These are phyloP conservation scores for Drosophila pachea DNA, from an alignment of 1,140 invertebrate genomes.

Conservation along the genomic window DNA sequence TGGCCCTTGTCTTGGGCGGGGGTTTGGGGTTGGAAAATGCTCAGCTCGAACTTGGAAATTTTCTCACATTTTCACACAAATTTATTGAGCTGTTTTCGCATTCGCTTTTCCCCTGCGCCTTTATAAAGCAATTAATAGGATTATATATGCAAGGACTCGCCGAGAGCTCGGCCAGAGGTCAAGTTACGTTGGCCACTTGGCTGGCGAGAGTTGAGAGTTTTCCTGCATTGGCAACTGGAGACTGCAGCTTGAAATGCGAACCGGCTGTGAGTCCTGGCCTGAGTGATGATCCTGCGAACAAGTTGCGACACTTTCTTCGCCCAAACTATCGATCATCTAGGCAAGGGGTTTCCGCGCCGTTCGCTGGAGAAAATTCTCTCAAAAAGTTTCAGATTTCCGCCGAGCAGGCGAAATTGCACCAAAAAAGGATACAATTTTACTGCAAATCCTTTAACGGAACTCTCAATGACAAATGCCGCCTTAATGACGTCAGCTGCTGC, in stretches of 20 bases:
- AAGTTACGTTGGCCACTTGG: slow-evolving; percentile 63
- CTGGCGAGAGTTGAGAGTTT: background rate
- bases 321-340: slow-evolving; percentile 46
- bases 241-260: slow-evolving; percentile 34
- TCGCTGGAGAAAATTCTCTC: background rate
- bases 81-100: slow-evolving; percentile 59
- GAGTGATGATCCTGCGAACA: slow-evolving; percentile 34
- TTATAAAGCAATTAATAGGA: slow-evolving; percentile 74
- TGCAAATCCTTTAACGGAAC: slow-evolving; percentile 56
- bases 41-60: slow-evolving; percentile 45
- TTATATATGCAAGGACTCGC: slow-evolving; percentile 62
- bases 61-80: slow-evolving; percentile 55
- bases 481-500: slow-evolving; percentile 71
- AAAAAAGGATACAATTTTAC: slow-evolving; percentile 52
- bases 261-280: slow-evolving; percentile 8
- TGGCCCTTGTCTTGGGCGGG: slow-evolving; percentile 48
- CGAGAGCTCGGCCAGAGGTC: slow-evolving; percentile 50
- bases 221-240: slow-evolving; percentile 6
- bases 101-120: slow-evolving; percentile 24
- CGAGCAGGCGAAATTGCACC: slow-evolving; percentile 20
- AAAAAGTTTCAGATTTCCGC: slow-evolving; percentile 64
- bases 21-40: slow-evolving; percentile 11
- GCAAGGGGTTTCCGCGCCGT: slow-evolving; percentile 17
- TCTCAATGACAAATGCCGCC: slow-evolving; percentile 68
- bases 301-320: slow-evolving; percentile 30